A percentile compares a stretch with the other conserved stretches of the same genome.
phyloP scores from a whole-genome alignment of 2,797 vertebrate species.

The Falco novaeseelandiae region DNA sequence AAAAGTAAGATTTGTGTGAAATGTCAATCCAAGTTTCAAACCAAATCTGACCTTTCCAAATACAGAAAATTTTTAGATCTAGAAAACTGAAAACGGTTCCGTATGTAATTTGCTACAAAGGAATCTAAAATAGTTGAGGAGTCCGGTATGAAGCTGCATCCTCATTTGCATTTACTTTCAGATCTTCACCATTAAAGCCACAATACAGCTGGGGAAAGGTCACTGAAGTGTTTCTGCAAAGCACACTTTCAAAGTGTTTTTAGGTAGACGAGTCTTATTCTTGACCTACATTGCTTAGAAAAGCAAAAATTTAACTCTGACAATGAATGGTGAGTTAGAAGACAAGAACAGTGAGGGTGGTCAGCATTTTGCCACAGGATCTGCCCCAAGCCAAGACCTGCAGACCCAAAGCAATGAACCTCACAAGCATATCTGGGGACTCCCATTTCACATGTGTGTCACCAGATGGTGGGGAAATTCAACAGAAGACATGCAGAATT shows the following conservation, averaged over 20 bases:
- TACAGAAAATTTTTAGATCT: not conserved
- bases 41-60: not conserved
- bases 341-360: fast-evolving
- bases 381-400: fast-evolving
- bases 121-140: not conserved
- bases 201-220: not conserved
- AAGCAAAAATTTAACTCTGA: not conserved
- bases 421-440: not conserved
- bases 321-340: not conserved
- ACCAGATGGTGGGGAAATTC: not conserved
- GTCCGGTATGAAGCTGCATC: not conserved
- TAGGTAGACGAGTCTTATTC: not conserved
- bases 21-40: not conserved
- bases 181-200: not conserved
- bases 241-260: not conserved
- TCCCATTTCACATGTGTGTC: not conserved
- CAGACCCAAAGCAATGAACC: not conserved
- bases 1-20: not conserved
- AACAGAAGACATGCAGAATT: not conserved
- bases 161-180: not conserved
- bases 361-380: not conserved
- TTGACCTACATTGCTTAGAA: not conserved
- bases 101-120: not conserved
- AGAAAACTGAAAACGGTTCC: not conserved
- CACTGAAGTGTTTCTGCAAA: not conserved